Evolutionary conservation across 92 coral and sea anemone species (phyloP).

Genomic region (Zoanthus sociatus): DNA sequence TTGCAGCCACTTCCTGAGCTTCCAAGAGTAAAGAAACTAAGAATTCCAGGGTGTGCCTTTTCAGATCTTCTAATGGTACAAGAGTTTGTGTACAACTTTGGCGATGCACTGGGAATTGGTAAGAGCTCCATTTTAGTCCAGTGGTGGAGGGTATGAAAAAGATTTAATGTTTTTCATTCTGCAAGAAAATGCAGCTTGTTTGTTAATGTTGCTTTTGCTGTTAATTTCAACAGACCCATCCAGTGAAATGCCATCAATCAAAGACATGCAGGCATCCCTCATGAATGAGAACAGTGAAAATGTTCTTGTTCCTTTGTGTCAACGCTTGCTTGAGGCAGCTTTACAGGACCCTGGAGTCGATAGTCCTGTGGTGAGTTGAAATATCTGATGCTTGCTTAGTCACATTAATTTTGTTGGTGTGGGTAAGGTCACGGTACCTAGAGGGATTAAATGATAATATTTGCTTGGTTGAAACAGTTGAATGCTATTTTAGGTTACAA

Average conservation of each 20-base stretch:
- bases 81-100: conserved; percentile 95
- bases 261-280: conserved; percentile 94
- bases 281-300: conserved; percentile 90
- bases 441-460: too few species aligned
- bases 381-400: neutral
- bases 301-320: conserved; percentile 88
- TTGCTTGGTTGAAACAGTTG: too few species aligned
- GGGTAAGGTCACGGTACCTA: too few species aligned
- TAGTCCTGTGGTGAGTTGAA: conserved; percentile 87
- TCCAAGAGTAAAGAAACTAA: conserved; percentile 71
- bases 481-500: too few species aligned
- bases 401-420: too few species aligned
- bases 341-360: conserved; percentile 94
- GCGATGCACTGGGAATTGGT: conserved; percentile 95
- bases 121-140: conserved; percentile 5
- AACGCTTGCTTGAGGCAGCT: conserved; percentile 82
- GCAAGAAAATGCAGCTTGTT: neutral
- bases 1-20: conserved; percentile 81
- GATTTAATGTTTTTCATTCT: neutral
- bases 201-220: neutral
- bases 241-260: conserved; percentile 82
- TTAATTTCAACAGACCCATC: conserved; percentile 66
- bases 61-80: conserved; percentile 97
- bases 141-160: neutral
- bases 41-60: conserved; percentile 88